phyloP scores from a whole-genome alignment of 2,888 invertebrate genomes.

The Beris chalybata region DNA sequence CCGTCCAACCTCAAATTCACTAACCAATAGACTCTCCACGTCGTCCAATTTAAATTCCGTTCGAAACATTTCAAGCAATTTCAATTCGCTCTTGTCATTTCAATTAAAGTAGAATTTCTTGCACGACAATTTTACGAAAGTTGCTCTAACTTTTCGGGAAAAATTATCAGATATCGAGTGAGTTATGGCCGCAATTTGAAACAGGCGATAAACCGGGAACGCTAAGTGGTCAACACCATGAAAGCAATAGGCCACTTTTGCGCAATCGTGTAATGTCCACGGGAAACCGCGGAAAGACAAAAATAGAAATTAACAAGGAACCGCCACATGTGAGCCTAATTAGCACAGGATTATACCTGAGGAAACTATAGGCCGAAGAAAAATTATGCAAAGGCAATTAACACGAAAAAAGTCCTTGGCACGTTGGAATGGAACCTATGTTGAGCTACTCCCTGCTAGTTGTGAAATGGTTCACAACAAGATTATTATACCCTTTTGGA shows the following conservation, averaged over 20 bases:
- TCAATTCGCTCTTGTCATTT: slow-evolving; percentile 20
- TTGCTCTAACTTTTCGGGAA: slow-evolving; percentile 4
- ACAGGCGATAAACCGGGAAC: slow-evolving; percentile 14
- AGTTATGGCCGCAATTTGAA: slow-evolving; percentile 15
- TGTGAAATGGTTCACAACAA: slow-evolving; percentile 26
- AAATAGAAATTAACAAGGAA: slow-evolving; percentile 2
- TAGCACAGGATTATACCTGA: slow-evolving; percentile 6
- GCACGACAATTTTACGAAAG: not conserved
- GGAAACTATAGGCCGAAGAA: not conserved
- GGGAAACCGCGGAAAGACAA: not conserved
- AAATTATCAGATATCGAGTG: slow-evolving; percentile 22
- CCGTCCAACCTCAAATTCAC: too few species aligned
- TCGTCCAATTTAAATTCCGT: too few species aligned
- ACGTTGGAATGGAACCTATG: not conserved
- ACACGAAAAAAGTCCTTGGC: slow-evolving; percentile 3
- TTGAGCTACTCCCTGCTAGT: slow-evolving; percentile 14
- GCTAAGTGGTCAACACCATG: not conserved
- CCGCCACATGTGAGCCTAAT: slow-evolving; percentile 10
- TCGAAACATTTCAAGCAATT: not conserved
- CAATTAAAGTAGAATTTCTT: slow-evolving; percentile 5
- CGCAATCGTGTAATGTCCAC: not conserved
- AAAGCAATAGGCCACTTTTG: too few species aligned
- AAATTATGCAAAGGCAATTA: slow-evolving; percentile 25
- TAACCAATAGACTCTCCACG: too few species aligned
- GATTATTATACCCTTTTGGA: slow-evolving; percentile 19